Evolutionary conservation across 2,113 vertebrate species (phyloP).

Genomic region (Xyrauchen texanus): DNA sequence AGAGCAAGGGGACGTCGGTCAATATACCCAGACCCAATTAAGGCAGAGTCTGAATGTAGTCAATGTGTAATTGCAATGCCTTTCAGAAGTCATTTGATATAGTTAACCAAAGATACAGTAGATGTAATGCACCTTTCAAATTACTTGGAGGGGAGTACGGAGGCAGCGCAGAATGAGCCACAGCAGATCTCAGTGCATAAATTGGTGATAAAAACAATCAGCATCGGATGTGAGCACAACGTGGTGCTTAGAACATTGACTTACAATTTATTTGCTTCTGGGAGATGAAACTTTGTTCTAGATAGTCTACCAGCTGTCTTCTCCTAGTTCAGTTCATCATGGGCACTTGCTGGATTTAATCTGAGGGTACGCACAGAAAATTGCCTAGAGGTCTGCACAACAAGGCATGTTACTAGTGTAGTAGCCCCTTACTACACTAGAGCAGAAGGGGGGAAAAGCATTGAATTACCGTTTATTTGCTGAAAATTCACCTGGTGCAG

Average conservation of each 20-base stretch:
- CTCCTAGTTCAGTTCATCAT: too few species aligned
- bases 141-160: background rate
- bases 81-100: constrained; percentile 57
- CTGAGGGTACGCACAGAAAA: too few species aligned
- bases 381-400: too few species aligned
- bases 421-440: too few species aligned
- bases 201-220: background rate
- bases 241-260: background rate
- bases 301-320: background rate
- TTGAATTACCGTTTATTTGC: too few species aligned
- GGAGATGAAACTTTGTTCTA: background rate
- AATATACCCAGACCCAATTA: constrained; percentile 71
- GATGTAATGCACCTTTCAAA: constrained; percentile 23
- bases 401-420: too few species aligned
- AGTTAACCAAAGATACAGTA: constrained; percentile 39
- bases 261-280: constrained; percentile 24
- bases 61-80: constrained; percentile 53
- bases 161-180: background rate
- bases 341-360: background rate
- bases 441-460: too few species aligned
- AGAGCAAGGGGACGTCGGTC: constrained; percentile 53
- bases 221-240: background rate
- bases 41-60: constrained; percentile 44
- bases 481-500: too few species aligned
- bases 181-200: background rate